Evolutionary conservation across 2,888 invertebrate genomes (phyloP), one percentile per base, ranked within the genome.

Genomic region (Philopedon plagiatum): DNA sequence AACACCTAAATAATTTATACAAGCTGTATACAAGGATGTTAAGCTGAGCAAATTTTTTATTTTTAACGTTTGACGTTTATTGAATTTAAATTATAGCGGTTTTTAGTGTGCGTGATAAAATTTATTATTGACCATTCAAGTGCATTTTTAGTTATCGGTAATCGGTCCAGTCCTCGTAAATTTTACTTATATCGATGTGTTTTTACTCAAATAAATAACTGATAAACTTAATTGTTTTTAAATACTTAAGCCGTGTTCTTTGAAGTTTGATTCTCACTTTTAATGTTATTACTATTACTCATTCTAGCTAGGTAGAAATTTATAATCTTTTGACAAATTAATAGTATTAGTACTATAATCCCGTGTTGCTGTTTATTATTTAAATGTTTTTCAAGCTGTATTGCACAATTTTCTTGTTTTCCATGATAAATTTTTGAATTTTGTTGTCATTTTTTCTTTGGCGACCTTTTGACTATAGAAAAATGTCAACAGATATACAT

Each of bases 1-100:
- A 51, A 11, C 15, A 39, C 15, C 9, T 0, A 19, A n/a, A 23
- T 49, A 21, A 21, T 51, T 51, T 13, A 5, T 0, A 15, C n/a
- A 15, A 3, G 1, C 13, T 29, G 18, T 5, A 29, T 54, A 29
- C 29, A 29, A 13, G 18, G 3, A 54, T 29, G 23, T 29, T 15
- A 54, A 13, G 54, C 18, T 11, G 8, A 2, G 9, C 15, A 29
- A 56, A 15, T 39, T 39, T 37, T 39, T 39, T 34, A 37, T 34
- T 56, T 19, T 34, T 56, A 19, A 51, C 5, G 26, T 13, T 18
- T 19, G 11, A 56, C 26, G 13, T 39, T 23, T 13, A 51, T 21
- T 32, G 63, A 63, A 63, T 63, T 34, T 63, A 63, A 63, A 63
- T 56, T 64, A 39, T 64, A 64, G 64, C 64, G 64, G 64, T 56